Base-by-base conservation (phyloP, 2,113 vertebrate genomes). In the Brienomyrus longianalis region DNA sequence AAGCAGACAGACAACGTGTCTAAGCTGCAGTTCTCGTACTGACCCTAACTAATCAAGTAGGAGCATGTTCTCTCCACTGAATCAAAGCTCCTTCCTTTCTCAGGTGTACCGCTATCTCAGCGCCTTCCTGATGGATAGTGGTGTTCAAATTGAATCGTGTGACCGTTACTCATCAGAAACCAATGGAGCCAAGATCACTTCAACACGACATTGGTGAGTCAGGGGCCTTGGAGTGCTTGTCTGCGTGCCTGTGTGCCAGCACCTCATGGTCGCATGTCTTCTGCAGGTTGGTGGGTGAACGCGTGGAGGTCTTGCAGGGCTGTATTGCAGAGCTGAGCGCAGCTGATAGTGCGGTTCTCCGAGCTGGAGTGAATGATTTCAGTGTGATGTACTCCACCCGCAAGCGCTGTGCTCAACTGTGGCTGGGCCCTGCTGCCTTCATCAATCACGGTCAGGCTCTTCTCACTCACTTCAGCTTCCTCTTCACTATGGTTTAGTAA, bases 301-400 rank as follows among this genome's bases (percentile, higher is more conserved):
- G 96, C 0, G 94, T 97, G 91, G 96, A 97, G 91, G 95, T 98
- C 85, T 94, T 98, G 92, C 96, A 97, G 91, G 98, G 98, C 87
- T 98, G 97, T 93, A 95, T 97, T 0, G 97, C 98, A 0, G 98
- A 98, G 94, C 95, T 98, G 89, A 97, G 96, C 13, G 96, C 97
- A 8, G 93, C 95, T 0, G 97, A 98, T 45, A 96, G 97, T 47
- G 94, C 95, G 0, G 96, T 98, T 86, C 95, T 98, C 47, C 93
- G 96, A 83, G 94, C 96, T 0, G 98, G 98, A 0, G 96, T 98
- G 90, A 98, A 98, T 0, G 97, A 98, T 93, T 98, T 98, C 94
- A 98, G 98, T 84, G 96, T 98, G 88, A 98, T 98, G 97, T 98
- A 98, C 93, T 98, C 98, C 0, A 98, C 97, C 0, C 96, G 97